phyloP scores from a whole-genome alignment of 2,888 invertebrate genomes.

The Tetranychus piercei region DNA sequence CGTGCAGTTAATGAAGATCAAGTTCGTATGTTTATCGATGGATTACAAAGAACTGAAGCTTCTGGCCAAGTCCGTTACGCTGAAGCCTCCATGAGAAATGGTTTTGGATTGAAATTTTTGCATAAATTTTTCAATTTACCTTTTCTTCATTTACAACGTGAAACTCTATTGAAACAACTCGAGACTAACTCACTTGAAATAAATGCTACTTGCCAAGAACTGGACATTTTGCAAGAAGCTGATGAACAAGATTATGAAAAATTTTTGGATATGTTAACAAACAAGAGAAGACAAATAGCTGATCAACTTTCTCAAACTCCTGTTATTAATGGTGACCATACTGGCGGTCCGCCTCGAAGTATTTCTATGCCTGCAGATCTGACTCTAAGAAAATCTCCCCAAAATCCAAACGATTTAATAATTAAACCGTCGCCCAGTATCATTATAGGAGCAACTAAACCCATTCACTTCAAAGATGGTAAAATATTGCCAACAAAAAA shows the following conservation, averaged over 20 bases:
- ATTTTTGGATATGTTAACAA: conserved; percentile 47
- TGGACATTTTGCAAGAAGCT: conserved; percentile 37
- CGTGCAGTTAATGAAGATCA: conserved; percentile 50
- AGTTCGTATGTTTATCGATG: conserved; percentile 49
- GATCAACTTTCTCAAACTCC: conserved; percentile 32
- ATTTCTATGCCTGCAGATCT: conserved; percentile 14
- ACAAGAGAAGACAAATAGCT: conserved; percentile 51
- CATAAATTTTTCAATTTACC: conserved; percentile 90
- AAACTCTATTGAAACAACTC: conserved; percentile 59
- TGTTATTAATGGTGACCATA: neutral
- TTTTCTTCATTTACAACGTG: conserved; percentile 69
- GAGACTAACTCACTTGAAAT: conserved; percentile 67
- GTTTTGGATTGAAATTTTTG: conserved; percentile 72
- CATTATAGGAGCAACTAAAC: conserved; percentile 21
- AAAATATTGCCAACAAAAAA: neutral
- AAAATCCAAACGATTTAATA: neutral
- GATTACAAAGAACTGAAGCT: conserved; percentile 40
- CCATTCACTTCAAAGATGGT: conserved; percentile 16
- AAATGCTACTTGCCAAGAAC: conserved; percentile 44
- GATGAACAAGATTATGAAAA: conserved; percentile 38
- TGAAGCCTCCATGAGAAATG: conserved; percentile 84
- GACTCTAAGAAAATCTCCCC: neutral
- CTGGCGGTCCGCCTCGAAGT: conserved; percentile 9
- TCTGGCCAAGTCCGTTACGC: conserved; percentile 51
- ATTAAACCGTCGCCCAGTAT: conserved; percentile 20